Conservation (phyloP, 1,140 invertebrate genomes). For the Rhizoglyphus robini region DNA sequence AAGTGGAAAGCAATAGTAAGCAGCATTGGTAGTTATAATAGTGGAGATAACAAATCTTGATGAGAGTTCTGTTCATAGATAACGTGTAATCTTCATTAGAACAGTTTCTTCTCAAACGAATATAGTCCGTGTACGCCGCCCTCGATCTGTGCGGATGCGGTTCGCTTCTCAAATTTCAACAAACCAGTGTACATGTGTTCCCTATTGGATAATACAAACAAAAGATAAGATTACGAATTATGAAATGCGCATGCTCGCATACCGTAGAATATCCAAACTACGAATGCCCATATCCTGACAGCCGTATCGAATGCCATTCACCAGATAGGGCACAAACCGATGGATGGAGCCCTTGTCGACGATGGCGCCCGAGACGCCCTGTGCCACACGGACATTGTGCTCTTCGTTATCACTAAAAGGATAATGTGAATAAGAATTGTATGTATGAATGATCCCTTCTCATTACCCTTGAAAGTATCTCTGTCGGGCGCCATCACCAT, state of each 20-base stretch:
- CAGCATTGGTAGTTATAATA: no score
- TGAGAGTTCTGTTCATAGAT: no score
- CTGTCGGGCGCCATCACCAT: slow-evolving; percentile 39
- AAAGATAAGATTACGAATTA: neutral
- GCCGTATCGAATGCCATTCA: slow-evolving; percentile 85
- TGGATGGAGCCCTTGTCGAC: slow-evolving; percentile 93
- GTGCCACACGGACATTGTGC: slow-evolving; percentile 92
- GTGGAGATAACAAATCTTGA: no score
- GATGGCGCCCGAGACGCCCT: slow-evolving; percentile 94
- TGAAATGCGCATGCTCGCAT: neutral
- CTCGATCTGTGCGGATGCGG: slow-evolving; percentile 84
- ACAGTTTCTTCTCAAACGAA: slow-evolving; percentile 42
- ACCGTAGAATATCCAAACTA: slow-evolving; percentile 34
- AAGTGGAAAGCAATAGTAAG: no score
- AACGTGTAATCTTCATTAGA: no score
- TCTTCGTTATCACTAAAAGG: slow-evolving; percentile 50
- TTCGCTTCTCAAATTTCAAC: slow-evolving; percentile 84
- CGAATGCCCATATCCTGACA: slow-evolving; percentile 87
- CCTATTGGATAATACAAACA: slow-evolving; percentile 32
- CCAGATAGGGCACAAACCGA: slow-evolving; percentile 85
- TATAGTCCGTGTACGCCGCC: slow-evolving; percentile 96
- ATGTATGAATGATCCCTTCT: neutral
- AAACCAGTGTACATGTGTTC: slow-evolving; percentile 74
- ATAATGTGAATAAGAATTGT: neutral
- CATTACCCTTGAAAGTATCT: slow-evolving; percentile 38